Evolutionary conservation across 2,113 vertebrate genomes (phyloP), one percentile per base, ranked within the genome.

Genomic region (Syngnathoides biaculeatus): DNA sequence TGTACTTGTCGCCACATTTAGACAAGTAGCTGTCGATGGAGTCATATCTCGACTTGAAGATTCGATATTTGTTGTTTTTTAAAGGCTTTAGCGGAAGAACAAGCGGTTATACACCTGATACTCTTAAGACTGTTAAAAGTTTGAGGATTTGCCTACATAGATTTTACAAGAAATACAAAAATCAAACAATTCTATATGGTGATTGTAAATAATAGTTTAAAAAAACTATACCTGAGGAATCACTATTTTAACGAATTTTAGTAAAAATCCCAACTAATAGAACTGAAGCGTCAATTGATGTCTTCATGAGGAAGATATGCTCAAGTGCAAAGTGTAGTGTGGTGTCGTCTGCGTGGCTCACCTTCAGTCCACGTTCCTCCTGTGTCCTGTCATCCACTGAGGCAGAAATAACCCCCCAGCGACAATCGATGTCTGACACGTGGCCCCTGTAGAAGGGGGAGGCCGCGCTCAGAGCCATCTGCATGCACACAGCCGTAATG

Each of bases 21-120:
- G 97, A 99, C 43, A 99, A 91, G 87, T 99, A 99, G 90, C 97
- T 99, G 91, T 99, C 96, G 81, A 99, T 99, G 14, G 97, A 99
- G 83, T 99, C 97, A 35, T 98, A 99, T 79, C 97, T 94, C 20
- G 97, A 99, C 89, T 99, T 99, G 92, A 93, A 93, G 85, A 99
- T 99, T 87, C 93, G 92, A 88, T 94, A 99, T 78, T 93, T 96
- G 88, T 91, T 92, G 88, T 95, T 94, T 90, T 98, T 98, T 87
- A 99, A 85, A 13, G 96, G 96, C 97, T 99, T 89, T 65, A 88
- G 87, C 81, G 68, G 81, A 69, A 66, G 13, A 22, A 40, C 2
- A 65, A 52, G 0, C 10, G 8, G 67, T 67, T 56, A 45, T 2
- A 20, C 26, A 50, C 17, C 7, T 3, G 6, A 10, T 22, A 22